Evolutionary conservation across 2,888 invertebrate genomes (phyloP).

Genomic region (Leptopilina syphax): DNA sequence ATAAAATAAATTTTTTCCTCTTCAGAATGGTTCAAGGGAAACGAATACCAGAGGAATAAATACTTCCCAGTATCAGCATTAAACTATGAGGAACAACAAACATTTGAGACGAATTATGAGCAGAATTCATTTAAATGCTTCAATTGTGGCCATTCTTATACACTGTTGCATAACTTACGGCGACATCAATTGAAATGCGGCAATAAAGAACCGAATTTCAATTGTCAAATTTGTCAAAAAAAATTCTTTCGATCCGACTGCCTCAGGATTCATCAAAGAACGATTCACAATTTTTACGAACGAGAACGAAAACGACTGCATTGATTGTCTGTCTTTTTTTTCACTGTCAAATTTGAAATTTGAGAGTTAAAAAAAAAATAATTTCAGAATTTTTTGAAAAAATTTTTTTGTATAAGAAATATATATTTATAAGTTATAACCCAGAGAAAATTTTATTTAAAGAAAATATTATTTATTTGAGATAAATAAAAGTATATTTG

Average conservation of each 20-base stretch:
- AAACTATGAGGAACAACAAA: constrained; percentile 22
- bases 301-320: constrained; percentile 18
- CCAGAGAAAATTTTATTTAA: too few relatives aligned
- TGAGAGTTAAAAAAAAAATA: too few relatives aligned
- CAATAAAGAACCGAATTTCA: constrained; percentile 87
- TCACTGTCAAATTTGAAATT: too few relatives aligned
- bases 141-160: constrained; percentile 69
- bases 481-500: too few relatives aligned
- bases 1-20: constrained; percentile 12
- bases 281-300: constrained; percentile 47
- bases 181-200: constrained; percentile 73
- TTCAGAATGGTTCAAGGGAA: constrained; percentile 15
- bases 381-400: too few relatives aligned
- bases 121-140: constrained; percentile 72
- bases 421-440: too few relatives aligned
- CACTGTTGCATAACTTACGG: constrained; percentile 72
- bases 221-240: constrained; percentile 84
- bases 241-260: constrained; percentile 64
- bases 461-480: too few relatives aligned
- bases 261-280: constrained; percentile 58
- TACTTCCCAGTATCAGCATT: not conserved
- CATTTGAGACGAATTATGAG: constrained; percentile 29
- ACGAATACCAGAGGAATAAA: constrained; percentile 26
- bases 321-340: not conserved
- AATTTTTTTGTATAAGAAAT: too few relatives aligned